Percentiles rank a stretch among this genome's conserved stretches.
phyloP scores from a whole-genome alignment of 2,888 invertebrate species.

The Drosophila conformis region DNA sequence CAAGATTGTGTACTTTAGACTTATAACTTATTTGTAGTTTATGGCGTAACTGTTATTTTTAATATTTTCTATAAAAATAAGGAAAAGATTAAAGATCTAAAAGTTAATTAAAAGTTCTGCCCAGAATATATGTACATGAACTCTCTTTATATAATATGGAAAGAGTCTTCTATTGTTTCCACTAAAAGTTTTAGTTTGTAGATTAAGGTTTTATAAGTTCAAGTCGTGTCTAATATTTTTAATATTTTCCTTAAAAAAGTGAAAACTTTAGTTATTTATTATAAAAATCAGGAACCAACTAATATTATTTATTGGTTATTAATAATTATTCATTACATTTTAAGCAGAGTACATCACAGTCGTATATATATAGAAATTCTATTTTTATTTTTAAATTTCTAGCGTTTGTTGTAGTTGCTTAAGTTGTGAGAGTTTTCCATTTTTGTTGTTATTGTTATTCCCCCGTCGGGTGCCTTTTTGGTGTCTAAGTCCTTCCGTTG shows the following conservation, averaged over 20 bases:
- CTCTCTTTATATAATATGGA: background rate
- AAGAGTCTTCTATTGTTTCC: too few species aligned
- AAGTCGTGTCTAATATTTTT: too few species aligned
- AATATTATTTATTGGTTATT: background rate
- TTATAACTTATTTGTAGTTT: background rate
- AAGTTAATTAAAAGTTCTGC: background rate
- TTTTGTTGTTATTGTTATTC: constrained; percentile 15
- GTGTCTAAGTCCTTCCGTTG: constrained; percentile 76
- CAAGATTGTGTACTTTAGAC: background rate
- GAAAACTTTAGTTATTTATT: background rate
- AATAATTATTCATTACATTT: background rate
- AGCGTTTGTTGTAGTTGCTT: constrained; percentile 2
- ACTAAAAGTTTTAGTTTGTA: too few species aligned
- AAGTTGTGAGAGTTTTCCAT: constrained; percentile 25
- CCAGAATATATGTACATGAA: background rate
- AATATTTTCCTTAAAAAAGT: background rate
- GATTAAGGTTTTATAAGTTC: too few species aligned
- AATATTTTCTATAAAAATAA: background rate
- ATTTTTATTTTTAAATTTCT: background rate
- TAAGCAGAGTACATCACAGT: constrained; percentile 11
- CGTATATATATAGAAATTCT: background rate
- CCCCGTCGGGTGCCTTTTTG: constrained; percentile 46
- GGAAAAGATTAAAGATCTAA: background rate
- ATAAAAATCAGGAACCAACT: background rate
- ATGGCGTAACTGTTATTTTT: background rate